phyloP scores from a whole-genome alignment of 2,888 invertebrate species.

The Troides oblongomaculatus region DNA sequence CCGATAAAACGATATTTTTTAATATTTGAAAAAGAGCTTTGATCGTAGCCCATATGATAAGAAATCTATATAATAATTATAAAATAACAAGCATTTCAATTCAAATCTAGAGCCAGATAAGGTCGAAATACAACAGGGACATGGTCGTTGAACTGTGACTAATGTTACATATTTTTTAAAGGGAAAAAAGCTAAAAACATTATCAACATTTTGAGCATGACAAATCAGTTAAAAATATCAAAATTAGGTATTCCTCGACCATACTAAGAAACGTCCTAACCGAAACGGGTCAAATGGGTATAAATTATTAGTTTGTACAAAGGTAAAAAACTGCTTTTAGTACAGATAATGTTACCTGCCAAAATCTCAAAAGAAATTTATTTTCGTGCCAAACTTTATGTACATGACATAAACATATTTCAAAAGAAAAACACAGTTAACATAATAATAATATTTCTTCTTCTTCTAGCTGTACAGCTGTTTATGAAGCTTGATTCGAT shows the following conservation, averaged over 20 bases:
- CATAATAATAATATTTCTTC: background rate
- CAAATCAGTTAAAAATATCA: conserved; percentile 11
- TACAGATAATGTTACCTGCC: too few species aligned
- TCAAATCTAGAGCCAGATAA: too few species aligned
- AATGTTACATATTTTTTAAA: conserved; percentile 9
- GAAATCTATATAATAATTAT: too few species aligned
- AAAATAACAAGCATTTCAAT: too few species aligned
- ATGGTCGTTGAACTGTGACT: conserved; percentile 27
- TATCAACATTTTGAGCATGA: conserved; percentile 9
- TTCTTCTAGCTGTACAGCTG: too few species aligned
- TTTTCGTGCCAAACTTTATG: too few species aligned
- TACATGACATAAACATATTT: background rate
- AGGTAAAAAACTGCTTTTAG: background rate
- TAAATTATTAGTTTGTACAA: background rate
- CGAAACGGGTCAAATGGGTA: background rate
- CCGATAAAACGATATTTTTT: too few species aligned
- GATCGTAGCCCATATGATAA: too few species aligned
- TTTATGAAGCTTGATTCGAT: too few species aligned
- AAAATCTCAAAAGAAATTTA: too few species aligned
- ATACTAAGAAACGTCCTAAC: background rate
- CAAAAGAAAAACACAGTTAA: conserved; percentile 1
- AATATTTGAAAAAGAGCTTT: too few species aligned
- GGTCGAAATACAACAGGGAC: conserved; percentile 2
- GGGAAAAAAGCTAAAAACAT: conserved; percentile 7
- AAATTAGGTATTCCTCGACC: conserved; percentile 8